Percentiles rank a stretch among this genome's conserved stretches.
phyloP scores from a whole-genome alignment of 2,888 invertebrate species.

The Thereva nobilitata region DNA sequence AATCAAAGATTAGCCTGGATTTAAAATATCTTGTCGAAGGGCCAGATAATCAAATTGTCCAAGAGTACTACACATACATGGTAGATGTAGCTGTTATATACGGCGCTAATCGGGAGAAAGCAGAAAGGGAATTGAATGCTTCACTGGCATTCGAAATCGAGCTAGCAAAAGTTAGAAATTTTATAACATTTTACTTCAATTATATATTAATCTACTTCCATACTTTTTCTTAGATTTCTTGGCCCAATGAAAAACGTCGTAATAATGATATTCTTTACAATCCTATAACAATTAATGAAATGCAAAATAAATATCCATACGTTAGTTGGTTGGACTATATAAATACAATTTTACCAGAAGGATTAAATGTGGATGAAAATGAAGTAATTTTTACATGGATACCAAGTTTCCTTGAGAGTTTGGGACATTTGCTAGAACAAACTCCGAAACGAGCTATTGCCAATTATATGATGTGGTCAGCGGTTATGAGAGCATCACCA shows the following conservation, averaged over 20 bases:
- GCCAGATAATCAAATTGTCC: conserved; percentile 73
- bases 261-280: conserved; percentile 89
- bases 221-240: conserved; percentile 66
- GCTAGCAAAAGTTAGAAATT: conserved; percentile 77
- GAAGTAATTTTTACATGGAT: conserved; percentile 81
- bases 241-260: conserved; percentile 81
- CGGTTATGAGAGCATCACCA: conserved; percentile 73
- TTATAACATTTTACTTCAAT: neutral
- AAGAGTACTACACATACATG: conserved; percentile 79
- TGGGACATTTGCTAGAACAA: conserved; percentile 63
- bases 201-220: neutral
- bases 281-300: conserved; percentile 75
- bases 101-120: conserved; percentile 71
- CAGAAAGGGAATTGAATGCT: conserved; percentile 70
- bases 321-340: conserved; percentile 66
- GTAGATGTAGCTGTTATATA: conserved; percentile 79
- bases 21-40: conserved; percentile 81
- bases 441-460: conserved; percentile 61
- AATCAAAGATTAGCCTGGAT: conserved; percentile 76
- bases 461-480: conserved; percentile 88
- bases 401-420: conserved; percentile 71
- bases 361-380: conserved; percentile 62
- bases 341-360: conserved; percentile 71
- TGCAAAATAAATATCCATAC: conserved; percentile 70
- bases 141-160: conserved; percentile 82